These are phyloP conservation scores for Darevskia mixta DNA, from an alignment of 2,797 vertebrate genomes.

Conservation along the genomic window DNA sequence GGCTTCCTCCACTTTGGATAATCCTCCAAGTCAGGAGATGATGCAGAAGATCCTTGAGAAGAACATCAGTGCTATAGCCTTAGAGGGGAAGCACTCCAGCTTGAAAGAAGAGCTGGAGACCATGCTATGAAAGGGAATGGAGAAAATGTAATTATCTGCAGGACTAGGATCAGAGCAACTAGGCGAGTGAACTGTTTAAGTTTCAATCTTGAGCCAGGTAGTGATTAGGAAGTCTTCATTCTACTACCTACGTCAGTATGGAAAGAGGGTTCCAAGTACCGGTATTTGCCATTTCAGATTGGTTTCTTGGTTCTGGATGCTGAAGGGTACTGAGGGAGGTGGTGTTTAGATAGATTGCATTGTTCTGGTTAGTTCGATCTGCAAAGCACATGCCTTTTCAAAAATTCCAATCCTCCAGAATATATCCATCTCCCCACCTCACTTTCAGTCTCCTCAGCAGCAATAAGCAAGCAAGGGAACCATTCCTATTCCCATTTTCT, in stretches of 20 bases:
- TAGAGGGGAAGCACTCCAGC: background rate
- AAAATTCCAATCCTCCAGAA: background rate
- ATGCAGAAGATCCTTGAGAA: constrained; percentile 13
- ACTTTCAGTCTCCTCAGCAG: background rate
- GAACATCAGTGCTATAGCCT: rapidly evolving
- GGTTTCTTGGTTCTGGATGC: background rate
- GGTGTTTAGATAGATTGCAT: background rate
- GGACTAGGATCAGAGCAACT: background rate
- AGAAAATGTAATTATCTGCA: background rate
- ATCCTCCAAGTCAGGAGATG: background rate
- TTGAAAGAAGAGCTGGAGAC: constrained; percentile 64
- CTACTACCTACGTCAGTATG: background rate
- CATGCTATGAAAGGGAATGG: constrained; percentile 31
- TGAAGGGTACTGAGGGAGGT: background rate
- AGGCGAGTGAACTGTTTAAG: background rate
- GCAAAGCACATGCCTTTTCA: background rate
- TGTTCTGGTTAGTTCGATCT: background rate
- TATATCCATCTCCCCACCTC: background rate
- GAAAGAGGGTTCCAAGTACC: background rate
- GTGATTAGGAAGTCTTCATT: background rate
- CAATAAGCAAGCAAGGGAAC: background rate
- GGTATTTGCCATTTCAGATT: background rate
- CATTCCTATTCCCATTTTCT: background rate
- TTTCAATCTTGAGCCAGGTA: background rate
- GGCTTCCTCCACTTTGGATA: background rate